These are phyloP conservation scores for Tachysurus fulvidraco DNA, from an alignment of 2,113 vertebrate species.

Conservation along the genomic window DNA sequence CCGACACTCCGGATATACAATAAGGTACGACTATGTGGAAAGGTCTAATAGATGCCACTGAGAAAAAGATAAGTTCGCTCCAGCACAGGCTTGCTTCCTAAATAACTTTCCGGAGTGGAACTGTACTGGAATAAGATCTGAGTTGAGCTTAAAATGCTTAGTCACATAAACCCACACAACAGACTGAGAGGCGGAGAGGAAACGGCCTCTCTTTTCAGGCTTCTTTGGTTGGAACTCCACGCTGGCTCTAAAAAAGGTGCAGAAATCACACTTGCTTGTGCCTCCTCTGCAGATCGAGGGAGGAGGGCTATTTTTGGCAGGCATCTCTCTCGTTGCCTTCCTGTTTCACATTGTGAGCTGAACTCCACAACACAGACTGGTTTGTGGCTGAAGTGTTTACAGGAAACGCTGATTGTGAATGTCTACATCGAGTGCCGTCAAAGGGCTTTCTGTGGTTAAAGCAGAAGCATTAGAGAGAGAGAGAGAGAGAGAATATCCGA, in stretches of 20 bases:
- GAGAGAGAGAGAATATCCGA: background rate
- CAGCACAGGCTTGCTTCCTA: background rate
- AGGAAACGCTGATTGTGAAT: slow-evolving; percentile 61
- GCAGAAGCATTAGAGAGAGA: background rate
- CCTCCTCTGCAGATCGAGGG: slow-evolving; percentile 57
- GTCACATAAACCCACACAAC: background rate
- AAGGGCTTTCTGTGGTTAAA: slow-evolving; percentile 27
- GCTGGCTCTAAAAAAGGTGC: slow-evolving; percentile 14
- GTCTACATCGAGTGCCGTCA: slow-evolving; percentile 45
- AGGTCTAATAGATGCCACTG: slow-evolving; percentile 7
- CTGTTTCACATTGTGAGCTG: slow-evolving; percentile 36
- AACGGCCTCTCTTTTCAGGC: slow-evolving; percentile 22
- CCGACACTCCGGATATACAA: slow-evolving; percentile 11
- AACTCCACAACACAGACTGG: slow-evolving; percentile 53
- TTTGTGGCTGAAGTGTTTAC: slow-evolving; percentile 63
- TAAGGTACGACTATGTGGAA: slow-evolving; percentile 6
- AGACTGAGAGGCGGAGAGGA: slow-evolving; percentile 4
- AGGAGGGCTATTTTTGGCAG: slow-evolving; percentile 68
- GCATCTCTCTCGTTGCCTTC: slow-evolving; percentile 41
- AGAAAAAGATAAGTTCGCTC: slow-evolving; percentile 28
- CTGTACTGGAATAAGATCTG: slow-evolving; percentile 30
- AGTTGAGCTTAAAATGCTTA: slow-evolving; percentile 1
- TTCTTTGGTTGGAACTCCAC: slow-evolving; percentile 31
- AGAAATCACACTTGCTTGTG: slow-evolving; percentile 30
- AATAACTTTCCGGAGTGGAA: slow-evolving; percentile 2